Conservation (phyloP, 2,888 invertebrate genomes). For the Cephus pygmeus region DNA sequence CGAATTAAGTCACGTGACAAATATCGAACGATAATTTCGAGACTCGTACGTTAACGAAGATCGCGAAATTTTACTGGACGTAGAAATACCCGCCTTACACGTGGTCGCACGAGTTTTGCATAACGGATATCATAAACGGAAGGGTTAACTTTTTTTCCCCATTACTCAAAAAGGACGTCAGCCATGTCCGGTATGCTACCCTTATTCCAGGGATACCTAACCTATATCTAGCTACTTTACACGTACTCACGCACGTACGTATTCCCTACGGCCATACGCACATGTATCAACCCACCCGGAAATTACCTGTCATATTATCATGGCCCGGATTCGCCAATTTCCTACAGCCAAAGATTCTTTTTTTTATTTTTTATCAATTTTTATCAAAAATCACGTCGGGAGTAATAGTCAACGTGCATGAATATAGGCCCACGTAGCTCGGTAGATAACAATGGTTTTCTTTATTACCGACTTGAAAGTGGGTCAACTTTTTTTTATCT, state of each 20-base stretch:
- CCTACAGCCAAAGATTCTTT: background rate
- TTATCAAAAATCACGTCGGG: background rate
- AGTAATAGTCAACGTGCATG: background rate
- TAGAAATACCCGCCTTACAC: no score
- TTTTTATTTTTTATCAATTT: background rate
- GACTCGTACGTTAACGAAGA: no score
- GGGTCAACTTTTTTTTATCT: background rate
- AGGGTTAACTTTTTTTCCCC: slow-evolving; percentile 48
- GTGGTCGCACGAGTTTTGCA: slow-evolving; percentile 16
- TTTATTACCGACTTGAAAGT: background rate
- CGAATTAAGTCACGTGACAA: background rate
- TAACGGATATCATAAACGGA: slow-evolving; percentile 45
- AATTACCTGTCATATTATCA: slow-evolving; percentile 59
- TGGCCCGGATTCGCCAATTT: slow-evolving; percentile 18
- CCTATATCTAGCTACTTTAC: background rate
- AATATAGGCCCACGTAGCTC: background rate
- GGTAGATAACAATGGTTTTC: background rate
- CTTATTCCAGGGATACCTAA: background rate
- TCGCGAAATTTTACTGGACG: no score
- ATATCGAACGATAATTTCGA: background rate
- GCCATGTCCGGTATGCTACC: background rate
- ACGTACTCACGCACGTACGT: background rate
- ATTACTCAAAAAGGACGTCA: slow-evolving; percentile 32
- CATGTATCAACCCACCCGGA: slow-evolving; percentile 51
- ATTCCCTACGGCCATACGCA: slow-evolving; percentile 5